Evolutionary conservation across 2,797 vertebrate species (phyloP).

Genomic region (Lagorchestes hirsutus): DNA sequence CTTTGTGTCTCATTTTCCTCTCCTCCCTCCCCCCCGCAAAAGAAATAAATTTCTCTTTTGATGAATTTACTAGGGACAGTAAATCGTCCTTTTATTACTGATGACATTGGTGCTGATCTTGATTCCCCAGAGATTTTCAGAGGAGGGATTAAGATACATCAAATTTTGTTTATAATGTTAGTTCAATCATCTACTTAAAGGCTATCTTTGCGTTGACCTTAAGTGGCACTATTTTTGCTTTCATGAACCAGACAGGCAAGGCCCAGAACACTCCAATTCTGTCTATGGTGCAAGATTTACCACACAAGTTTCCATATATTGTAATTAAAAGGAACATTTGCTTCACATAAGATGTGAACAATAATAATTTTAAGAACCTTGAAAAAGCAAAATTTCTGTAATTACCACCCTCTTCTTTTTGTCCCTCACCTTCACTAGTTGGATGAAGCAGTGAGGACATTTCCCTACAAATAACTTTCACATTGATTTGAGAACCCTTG

Average conservation of each 20-base stretch:
- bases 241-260: neutral
- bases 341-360: neutral
- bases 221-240: neutral
- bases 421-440: neutral
- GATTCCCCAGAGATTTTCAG: neutral
- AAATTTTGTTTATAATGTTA: neutral
- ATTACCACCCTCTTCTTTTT: neutral
- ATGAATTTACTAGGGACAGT: neutral
- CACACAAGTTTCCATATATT: neutral
- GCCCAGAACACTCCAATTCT: neutral
- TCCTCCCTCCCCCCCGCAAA: neutral
- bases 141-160: neutral
- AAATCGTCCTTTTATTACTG: neutral
- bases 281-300: neutral
- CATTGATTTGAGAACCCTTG: neutral
- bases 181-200: neutral
- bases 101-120: neutral
- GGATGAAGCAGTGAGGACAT: neutral
- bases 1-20: neutral
- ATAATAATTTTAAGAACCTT: neutral
- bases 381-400: neutral
- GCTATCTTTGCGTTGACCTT: neutral
- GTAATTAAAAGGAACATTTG: neutral
- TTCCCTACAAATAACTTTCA: neutral
- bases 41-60: neutral